Conservation (phyloP, 1,140 invertebrate species). For the Scaptomyza montana region DNA sequence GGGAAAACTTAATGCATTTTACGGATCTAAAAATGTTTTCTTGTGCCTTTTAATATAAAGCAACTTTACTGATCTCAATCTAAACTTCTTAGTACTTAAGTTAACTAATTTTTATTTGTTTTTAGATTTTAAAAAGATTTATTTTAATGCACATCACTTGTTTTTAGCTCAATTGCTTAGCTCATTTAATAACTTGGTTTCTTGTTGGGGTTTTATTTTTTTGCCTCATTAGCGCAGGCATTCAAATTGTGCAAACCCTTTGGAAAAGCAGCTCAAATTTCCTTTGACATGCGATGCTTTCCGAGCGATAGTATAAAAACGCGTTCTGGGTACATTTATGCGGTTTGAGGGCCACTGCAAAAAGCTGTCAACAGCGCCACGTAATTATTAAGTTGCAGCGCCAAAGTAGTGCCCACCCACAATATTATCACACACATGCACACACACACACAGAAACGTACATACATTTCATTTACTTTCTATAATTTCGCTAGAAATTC, state of each 20-base stretch:
- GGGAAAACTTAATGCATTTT: too few relatives aligned
- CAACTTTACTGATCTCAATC: too few relatives aligned
- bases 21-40: too few relatives aligned
- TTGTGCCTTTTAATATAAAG: too few relatives aligned
- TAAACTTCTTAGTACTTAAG: too few relatives aligned
- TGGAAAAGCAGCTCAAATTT: conserved; percentile 1
- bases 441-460: conserved; percentile 8
- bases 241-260: conserved; percentile 38
- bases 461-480: conserved; percentile 73
- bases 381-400: conserved; percentile 65
- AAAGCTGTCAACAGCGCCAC: conserved; percentile 65
- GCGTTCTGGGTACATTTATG: neutral
- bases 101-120: too few relatives aligned
- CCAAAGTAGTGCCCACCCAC: conserved; percentile 34
- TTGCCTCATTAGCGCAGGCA: conserved; percentile 47
- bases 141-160: too few relatives aligned
- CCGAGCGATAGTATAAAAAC: conserved; percentile 13
- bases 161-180: neutral
- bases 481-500: conserved; percentile 82
- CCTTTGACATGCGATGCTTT: conserved; percentile 46
- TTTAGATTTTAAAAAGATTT: too few relatives aligned
- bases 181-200: conserved; percentile 1
- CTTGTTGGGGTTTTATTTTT: conserved; percentile 9
- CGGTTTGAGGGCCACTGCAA: conserved; percentile 9
- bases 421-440: conserved; percentile 23